These are phyloP conservation scores for Catamblyrhynchus diadema DNA, from an alignment of 2,797 vertebrate species.

Conservation along the genomic window DNA sequence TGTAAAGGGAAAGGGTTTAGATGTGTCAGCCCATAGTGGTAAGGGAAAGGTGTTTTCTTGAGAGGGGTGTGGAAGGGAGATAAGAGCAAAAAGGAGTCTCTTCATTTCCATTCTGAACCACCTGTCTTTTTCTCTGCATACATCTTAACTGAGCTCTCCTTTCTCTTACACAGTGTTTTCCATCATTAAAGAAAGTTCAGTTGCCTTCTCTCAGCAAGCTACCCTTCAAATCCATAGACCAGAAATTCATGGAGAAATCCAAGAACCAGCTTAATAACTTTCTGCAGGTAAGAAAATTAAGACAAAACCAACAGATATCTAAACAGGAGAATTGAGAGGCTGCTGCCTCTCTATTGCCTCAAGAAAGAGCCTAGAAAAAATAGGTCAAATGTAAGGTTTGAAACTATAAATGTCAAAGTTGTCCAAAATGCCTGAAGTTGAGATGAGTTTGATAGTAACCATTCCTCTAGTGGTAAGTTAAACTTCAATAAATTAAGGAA, in stretches of 20 bases:
- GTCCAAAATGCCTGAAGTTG: not conserved
- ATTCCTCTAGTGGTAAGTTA: not conserved
- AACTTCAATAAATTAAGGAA: not conserved
- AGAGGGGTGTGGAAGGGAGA: not conserved
- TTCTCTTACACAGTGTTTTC: constrained; percentile 85
- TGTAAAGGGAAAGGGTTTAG: not conserved
- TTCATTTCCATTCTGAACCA: not conserved
- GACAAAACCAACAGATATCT: not conserved
- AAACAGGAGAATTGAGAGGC: not conserved
- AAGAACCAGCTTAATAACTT: constrained; percentile 96
- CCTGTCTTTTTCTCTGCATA: not conserved
- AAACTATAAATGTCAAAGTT: not conserved
- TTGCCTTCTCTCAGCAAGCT: constrained; percentile 96
- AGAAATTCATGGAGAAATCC: constrained; percentile 97
- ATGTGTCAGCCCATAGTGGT: not conserved
- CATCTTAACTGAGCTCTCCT: not conserved
- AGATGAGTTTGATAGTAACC: not conserved
- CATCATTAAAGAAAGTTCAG: constrained; percentile 95
- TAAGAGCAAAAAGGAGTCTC: not conserved
- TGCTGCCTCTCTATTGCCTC: not conserved
- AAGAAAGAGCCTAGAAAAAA: not conserved
- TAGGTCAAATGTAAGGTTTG: not conserved
- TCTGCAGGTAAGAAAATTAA: constrained; percentile 84
- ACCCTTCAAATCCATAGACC: constrained; percentile 97
- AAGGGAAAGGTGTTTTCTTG: not conserved